Evolutionary conservation across 2,888 invertebrate species (phyloP).

Genomic region (Unio pictorum): DNA sequence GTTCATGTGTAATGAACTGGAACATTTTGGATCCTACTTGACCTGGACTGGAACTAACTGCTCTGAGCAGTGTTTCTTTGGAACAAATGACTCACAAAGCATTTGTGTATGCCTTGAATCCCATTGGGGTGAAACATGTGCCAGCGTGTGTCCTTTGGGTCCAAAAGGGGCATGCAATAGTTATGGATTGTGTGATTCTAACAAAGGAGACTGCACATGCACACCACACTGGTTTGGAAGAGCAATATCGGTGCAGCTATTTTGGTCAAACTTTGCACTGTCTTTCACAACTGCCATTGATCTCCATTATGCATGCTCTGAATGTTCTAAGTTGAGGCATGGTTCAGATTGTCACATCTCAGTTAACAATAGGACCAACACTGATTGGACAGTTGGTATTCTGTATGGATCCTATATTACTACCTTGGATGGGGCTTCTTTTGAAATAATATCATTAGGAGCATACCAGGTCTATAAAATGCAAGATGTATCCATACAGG

Average conservation of each 20-base stretch:
- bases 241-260: conserved; percentile 18
- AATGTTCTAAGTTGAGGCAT: conserved; percentile 46
- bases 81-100: conserved; percentile 13
- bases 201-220: conserved; percentile 37
- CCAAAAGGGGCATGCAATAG: conserved; percentile 36
- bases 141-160: conserved; percentile 36
- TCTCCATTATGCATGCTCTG: conserved; percentile 33
- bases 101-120: conserved; percentile 39
- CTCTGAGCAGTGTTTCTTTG: conserved; percentile 36
- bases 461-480: conserved; percentile 28
- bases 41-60: conserved; percentile 32
- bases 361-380: conserved; percentile 11
- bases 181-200: conserved; percentile 32
- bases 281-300: conserved; percentile 2
- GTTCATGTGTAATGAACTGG: conserved; percentile 17
- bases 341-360: conserved; percentile 47
- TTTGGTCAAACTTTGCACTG: conserved; percentile 30
- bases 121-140: conserved; percentile 46
- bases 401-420: conserved; percentile 39
- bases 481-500: conserved; percentile 31
- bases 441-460: conserved; percentile 32
- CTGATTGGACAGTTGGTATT: conserved; percentile 20
- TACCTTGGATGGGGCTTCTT: conserved; percentile 38
- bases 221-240: conserved; percentile 37
- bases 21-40: conserved; percentile 18